Percentiles rank a stretch among this genome's conserved stretches.
Evolutionary conservation across 2,797 vertebrate species (phyloP).

Genomic region (Tympanoctomys barrerae): DNA sequence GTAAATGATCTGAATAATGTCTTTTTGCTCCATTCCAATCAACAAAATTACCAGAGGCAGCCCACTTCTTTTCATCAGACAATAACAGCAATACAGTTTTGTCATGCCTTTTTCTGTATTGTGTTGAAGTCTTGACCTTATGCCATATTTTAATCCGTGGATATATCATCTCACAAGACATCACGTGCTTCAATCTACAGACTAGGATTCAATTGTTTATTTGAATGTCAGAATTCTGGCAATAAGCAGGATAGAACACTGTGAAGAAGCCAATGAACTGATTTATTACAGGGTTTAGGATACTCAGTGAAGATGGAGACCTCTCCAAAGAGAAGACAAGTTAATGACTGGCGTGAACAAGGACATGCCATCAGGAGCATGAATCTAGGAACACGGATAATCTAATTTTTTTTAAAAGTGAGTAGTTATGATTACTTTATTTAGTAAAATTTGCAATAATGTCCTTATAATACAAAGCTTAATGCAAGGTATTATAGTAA

Average conservation of each 20-base stretch:
- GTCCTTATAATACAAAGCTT: background rate
- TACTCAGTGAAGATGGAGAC: background rate
- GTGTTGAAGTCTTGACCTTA: conserved; percentile 29
- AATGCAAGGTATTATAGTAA: background rate
- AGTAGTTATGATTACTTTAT: background rate
- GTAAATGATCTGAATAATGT: conserved; percentile 44
- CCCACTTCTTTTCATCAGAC: conserved; percentile 43
- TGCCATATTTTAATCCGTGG: background rate
- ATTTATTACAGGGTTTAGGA: background rate
- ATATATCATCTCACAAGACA: background rate
- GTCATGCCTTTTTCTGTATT: conserved; percentile 16
- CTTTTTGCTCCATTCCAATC: conserved; percentile 38
- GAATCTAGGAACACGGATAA: background rate
- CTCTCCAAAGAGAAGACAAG: background rate
- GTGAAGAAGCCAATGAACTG: background rate
- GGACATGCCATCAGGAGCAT: background rate
- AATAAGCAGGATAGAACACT: background rate
- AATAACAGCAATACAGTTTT: conserved; percentile 39
- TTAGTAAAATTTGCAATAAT: background rate
- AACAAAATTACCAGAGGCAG: conserved; percentile 52
- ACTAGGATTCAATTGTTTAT: background rate
- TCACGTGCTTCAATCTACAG: background rate
- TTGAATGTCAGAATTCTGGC: background rate
- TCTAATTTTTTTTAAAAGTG: background rate
- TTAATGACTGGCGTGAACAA: background rate